These are phyloP conservation scores for Tringa solitaria DNA, from an alignment of 2,113 vertebrate species.

Conservation along the genomic window DNA sequence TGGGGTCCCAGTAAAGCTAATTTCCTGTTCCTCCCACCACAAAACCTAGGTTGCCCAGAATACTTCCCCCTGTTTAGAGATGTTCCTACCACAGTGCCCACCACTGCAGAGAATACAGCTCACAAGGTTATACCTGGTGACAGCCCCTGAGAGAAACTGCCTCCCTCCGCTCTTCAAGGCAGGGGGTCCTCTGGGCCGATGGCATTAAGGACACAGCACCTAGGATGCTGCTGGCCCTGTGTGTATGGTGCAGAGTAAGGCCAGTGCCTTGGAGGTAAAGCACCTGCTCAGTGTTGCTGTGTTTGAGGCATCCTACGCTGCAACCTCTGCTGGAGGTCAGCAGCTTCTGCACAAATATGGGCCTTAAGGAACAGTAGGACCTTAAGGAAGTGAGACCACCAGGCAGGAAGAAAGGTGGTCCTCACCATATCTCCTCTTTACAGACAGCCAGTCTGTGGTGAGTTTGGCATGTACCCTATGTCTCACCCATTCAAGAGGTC, in stretches of 20 bases:
- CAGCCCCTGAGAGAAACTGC: background rate
- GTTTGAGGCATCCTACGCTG: background rate
- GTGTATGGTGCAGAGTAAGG: background rate
- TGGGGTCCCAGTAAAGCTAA: background rate
- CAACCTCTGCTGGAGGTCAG: background rate
- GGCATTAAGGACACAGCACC: background rate
- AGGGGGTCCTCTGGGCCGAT: background rate
- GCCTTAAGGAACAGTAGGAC: background rate
- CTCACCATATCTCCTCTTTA: background rate
- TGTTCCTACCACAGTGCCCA: background rate
- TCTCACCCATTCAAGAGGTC: background rate
- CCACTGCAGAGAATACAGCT: background rate
- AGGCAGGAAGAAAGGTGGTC: background rate
- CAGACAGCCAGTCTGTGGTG: background rate
- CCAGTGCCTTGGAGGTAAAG: background rate
- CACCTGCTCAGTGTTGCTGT: background rate
- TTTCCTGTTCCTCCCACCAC: background rate
- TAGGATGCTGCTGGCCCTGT: fast-evolving
- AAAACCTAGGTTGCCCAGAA: background rate
- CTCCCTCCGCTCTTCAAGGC: background rate
- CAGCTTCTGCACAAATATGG: background rate
- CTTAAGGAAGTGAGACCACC: background rate
- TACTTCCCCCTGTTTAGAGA: background rate
- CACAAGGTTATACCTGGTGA: background rate
- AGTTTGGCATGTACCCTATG: background rate